Evolutionary conservation across 1,140 invertebrate species (phyloP), one percentile per base, ranked within the genome.

Genomic region (Andrena cerasifolii): DNA sequence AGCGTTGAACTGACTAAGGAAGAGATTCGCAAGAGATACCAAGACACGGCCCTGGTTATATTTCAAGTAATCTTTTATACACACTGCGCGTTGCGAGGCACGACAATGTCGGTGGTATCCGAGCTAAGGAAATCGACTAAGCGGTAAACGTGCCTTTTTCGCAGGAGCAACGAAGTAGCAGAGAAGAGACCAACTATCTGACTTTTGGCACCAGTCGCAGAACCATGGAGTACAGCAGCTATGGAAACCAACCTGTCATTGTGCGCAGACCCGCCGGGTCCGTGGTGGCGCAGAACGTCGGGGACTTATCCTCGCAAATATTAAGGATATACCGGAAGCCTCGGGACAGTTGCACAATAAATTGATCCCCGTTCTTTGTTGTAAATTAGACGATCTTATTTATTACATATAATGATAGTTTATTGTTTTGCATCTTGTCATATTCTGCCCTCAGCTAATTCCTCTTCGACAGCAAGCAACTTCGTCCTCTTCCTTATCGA

Each of bases 211-310:
- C 74, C 6, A 93, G 90, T 78, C 86, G 92, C 14, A 86, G 89
- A 70, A 91, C 88, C 18, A 91, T 88, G 61, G 88, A 90, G 24
- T 93, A 93, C 67, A 92, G 88, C 47, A 93, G 81, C 77, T 89
- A 91, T 72, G 93, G 93, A 53, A 93, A 93, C 75, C 87, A 93
- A 18, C 89, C 92, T 8, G 90, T 93, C 12, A 87, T 92, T 26
- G 81, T 93, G 43, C 87, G 90, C 31, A 91, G 86, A 83, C 75
- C 89, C 5, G 33, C 83, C 12, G 82, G 78, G 14, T 66, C 70
- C 8, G 2, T 66, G 10, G 53, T 62, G 40, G 63, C 12, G 14
- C 72, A 31, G 6, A 74, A 81, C 24, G 28, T 31, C 36, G 21
- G 6, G 53, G 51, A 71, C 16, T 43, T 86, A 10, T 63, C 78